These are phyloP conservation scores for Pampusana beccarii DNA, from an alignment of 2,113 vertebrate genomes.

Conservation along the genomic window DNA sequence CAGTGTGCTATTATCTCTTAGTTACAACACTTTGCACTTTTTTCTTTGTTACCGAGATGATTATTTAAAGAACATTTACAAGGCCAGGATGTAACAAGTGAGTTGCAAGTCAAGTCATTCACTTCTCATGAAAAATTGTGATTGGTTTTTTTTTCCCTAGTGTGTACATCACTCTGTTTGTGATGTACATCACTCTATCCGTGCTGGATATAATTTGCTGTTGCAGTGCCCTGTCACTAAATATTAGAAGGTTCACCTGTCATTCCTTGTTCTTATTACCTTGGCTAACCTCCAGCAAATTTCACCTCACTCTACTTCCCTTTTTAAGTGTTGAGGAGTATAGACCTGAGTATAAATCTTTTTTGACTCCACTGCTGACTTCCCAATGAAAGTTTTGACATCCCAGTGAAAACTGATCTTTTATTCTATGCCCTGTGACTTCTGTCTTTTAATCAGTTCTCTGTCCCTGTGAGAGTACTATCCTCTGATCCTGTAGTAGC, in stretches of 20 bases:
- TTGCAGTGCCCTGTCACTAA: not conserved
- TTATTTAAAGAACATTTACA: not conserved
- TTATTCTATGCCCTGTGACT: not conserved
- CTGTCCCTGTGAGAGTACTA: not conserved
- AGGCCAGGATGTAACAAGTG: not conserved
- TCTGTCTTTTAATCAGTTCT: not conserved
- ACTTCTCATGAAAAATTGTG: not conserved
- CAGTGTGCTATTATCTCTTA: not conserved
- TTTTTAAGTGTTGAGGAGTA: not conserved
- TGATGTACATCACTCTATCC: no score
- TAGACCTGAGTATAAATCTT: not conserved
- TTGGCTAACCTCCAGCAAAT: not conserved
- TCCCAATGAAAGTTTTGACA: not conserved
- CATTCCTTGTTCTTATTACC: not conserved
- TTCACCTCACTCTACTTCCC: not conserved
- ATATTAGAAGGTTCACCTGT: not conserved
- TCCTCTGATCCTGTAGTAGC: not conserved
- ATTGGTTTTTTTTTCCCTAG: not conserved
- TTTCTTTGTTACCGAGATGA: not conserved
- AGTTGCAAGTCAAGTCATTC: not conserved
- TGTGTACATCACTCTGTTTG: not conserved
- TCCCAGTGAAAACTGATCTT: not conserved
- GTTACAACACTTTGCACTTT: not conserved
- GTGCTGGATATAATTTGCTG: not conserved
- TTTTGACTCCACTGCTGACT: not conserved